Evolutionary conservation across 1,140 invertebrate genomes (phyloP).

Genomic region (Amyelois transitella): DNA sequence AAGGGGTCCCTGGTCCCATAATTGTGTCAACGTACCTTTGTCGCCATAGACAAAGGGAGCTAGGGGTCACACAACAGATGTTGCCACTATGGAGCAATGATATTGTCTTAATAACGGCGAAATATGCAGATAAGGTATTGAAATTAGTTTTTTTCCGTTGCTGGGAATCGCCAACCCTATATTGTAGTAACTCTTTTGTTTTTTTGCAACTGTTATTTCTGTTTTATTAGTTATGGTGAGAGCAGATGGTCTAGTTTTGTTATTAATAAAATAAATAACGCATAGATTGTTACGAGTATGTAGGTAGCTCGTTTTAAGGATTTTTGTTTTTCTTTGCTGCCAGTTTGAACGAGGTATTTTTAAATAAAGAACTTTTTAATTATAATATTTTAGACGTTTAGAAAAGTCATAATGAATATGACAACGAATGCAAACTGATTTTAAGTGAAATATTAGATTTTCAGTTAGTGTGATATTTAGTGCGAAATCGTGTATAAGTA

Average conservation of each 20-base stretch:
- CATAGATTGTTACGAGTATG: neutral
- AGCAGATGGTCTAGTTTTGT: conserved; percentile 2
- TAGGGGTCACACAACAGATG: neutral
- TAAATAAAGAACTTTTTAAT: no score
- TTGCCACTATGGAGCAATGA: neutral
- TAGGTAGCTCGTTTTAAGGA: neutral
- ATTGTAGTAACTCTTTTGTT: neutral
- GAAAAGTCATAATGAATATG: no score
- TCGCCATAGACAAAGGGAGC: neutral
- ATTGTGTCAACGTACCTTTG: conserved; percentile 6
- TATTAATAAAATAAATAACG: neutral
- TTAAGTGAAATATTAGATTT: no score
- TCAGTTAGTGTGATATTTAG: no score
- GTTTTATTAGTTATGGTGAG: conserved; percentile 3
- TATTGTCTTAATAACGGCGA: conserved; percentile 4
- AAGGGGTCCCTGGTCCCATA: neutral
- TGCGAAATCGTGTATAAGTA: no score
- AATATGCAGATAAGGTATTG: conserved; percentile 5
- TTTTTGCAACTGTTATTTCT: conserved; percentile 4
- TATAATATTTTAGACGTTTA: no score
- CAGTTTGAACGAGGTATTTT: no score
- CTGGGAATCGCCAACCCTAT: conserved; percentile 2
- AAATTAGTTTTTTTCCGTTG: conserved; percentile 2
- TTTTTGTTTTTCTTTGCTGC: neutral
- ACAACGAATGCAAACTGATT: no score